Evolutionary conservation across 2,113 vertebrate species (phyloP).

Genomic region (Mormyrus iriodes): DNA sequence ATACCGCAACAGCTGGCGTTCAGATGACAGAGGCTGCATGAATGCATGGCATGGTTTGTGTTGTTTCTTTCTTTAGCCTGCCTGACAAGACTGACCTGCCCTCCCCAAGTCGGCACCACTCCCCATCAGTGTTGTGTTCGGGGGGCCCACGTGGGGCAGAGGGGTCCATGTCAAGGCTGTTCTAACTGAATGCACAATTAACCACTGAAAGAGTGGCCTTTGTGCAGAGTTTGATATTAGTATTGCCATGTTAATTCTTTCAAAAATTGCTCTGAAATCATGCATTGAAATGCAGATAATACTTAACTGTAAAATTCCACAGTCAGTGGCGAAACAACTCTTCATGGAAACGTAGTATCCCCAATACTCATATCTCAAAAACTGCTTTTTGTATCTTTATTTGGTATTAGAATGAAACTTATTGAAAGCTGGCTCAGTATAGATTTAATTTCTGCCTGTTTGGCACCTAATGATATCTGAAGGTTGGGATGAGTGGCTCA

Average conservation of each 20-base stretch:
- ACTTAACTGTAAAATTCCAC: too few species aligned
- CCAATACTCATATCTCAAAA: background rate
- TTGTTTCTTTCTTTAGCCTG: slow-evolving; percentile 20
- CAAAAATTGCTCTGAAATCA: background rate
- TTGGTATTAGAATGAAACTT: too few species aligned
- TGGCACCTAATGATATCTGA: background rate
- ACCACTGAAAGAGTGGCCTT: background rate
- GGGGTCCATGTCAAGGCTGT: background rate
- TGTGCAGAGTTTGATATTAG: background rate
- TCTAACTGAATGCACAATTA: background rate
- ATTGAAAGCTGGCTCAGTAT: too few species aligned
- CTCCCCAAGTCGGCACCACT: background rate
- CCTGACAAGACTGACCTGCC: background rate
- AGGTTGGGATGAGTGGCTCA: background rate
- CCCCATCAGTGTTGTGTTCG: background rate
- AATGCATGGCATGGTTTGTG: slow-evolving; percentile 26
- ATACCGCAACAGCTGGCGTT: slow-evolving; percentile 41
- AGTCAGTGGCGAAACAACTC: background rate
- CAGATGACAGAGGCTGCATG: slow-evolving; percentile 40
- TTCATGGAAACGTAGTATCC: background rate
- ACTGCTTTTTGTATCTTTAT: too few species aligned
- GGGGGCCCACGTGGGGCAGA: background rate
- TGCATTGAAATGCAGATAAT: too few species aligned
- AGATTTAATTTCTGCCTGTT: too few species aligned
- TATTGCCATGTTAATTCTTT: background rate